phyloP scores from a whole-genome alignment of 1,140 invertebrate genomes.

The Drosophila lowei region DNA sequence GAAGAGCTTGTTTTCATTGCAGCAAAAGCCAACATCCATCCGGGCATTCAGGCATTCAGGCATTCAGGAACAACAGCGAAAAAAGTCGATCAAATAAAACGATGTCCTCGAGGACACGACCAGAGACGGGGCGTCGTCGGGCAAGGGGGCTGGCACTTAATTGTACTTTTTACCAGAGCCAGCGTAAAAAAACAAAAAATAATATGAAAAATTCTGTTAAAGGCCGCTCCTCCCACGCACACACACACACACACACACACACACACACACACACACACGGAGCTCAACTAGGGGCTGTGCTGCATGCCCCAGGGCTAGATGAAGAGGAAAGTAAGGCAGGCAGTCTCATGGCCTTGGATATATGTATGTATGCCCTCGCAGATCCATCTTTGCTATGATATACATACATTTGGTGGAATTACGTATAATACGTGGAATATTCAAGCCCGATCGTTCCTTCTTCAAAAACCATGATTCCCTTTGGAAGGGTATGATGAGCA shows the following conservation, averaged over 20 bases:
- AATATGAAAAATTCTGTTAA: constrained; percentile 1
- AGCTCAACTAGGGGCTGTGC: constrained; percentile 1
- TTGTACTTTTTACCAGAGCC: constrained; percentile 43
- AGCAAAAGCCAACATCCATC: too few species aligned
- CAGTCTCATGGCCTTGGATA: too few species aligned
- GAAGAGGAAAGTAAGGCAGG: not conserved
- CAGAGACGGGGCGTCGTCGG: not conserved
- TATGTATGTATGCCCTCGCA: too few species aligned
- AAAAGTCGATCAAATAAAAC: constrained; percentile 63
- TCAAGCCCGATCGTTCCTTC: too few species aligned
- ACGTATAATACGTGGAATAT: too few species aligned
- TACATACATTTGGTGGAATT: too few species aligned
- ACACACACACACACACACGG: constrained; percentile 1
- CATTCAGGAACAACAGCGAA: constrained; percentile 7
- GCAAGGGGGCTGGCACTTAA: constrained; percentile 33
- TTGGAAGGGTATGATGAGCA: too few species aligned
- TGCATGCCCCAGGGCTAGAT: constrained; percentile 7
- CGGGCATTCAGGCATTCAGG: too few species aligned
- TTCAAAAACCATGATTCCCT: too few species aligned
- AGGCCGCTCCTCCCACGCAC: not conserved
- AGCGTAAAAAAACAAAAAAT: constrained; percentile 1
- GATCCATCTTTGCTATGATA: too few species aligned
- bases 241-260: not conserved
- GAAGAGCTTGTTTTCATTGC: constrained; percentile 38
- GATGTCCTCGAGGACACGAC: constrained; percentile 39